Base-by-base conservation (phyloP, 1,140 invertebrate genomes). In the Neodiprion lecontei region DNA sequence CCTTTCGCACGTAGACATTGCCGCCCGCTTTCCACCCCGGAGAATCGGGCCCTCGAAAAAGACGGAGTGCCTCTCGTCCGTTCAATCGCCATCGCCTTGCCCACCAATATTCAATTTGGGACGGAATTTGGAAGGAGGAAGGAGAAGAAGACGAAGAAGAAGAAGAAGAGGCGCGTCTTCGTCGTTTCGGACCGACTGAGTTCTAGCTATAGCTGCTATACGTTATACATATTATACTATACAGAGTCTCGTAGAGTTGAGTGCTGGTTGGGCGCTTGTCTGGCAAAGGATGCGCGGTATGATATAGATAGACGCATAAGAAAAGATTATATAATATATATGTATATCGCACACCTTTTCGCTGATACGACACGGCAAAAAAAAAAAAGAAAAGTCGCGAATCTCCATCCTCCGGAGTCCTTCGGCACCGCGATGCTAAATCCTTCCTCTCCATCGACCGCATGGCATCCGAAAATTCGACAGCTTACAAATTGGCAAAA, bases 51-150 rank as follows among this genome's bases (percentile, higher is more conserved):
- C 53, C 53, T 61, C 53, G 53, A 61, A 61, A 61, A 40, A 8
- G 53, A 61, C 53, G 53, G 53, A 61, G 53, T 61, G 53, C 53
- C 53, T 61, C 53, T 61, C 53, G 53, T 61, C n/a, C 53, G 53
- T 17, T 61, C 53, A 61, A 61, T 61, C 53, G 53, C 53, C 53
- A 9, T 61, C 4, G 53, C 53, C 53, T 61, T 61, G 11, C 53
- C 53, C n/a, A 5, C 8, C 53, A 61, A 61, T 61, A 61, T 61
- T 61, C 53, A 61, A 61, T 61, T 61, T 61, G 53, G 9, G 53
- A 61, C 53, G 9, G 53, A 17, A 61, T 61, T 61, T 61, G 53
- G 53, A 61, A 40, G 28, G 28, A 61, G 9, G n/a, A 61, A 17
- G 9, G 9, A 40, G 28, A 40, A 61, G 53, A 61, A 61, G 53